Evolutionary conservation across 2,113 vertebrate species (phyloP), one percentile per base, ranked within the genome.

Genomic region (Reinhardtius hippoglossoides): DNA sequence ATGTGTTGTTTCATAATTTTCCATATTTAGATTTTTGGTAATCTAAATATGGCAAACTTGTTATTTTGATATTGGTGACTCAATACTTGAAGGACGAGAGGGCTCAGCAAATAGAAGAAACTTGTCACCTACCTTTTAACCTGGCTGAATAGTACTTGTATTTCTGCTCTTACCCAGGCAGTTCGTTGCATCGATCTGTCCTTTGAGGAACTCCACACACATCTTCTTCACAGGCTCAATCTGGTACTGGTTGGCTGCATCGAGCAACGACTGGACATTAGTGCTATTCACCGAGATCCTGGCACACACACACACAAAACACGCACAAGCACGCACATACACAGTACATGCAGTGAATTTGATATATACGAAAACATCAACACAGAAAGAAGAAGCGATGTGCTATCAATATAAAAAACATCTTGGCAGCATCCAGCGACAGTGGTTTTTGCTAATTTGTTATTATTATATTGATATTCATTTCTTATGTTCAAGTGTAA

Each of bases 171-270:
- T 95, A 99, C 98, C 97, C 55, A 99, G 94, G 82, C 98, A 99
- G 89, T 99, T 99, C 73, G 98, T 97, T 78, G 97, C 96, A 92
- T 99, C 98, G 71, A 99, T 96, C 94, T 99, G 97, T 82, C 97
- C 97, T 93, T 98, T 99, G 50, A 99, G 94, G 82, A 98, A 98
- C 76, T 99, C 97, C 85, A 98, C 97, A 82, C 98, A 99, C 98
- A 99, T 98, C 93, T 96, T 98, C 94, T 99, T 99, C 81, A 99
- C 98, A n/a, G 97, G 98, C 80, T 99, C 98, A 85, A 99, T 98
- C 80, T 99, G 98, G 84, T 99, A 99, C 69, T 99, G 98, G 92
- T 99, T 98, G 90, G 98, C 98, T 79, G 98, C 97, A 93, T 98
- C 97, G 88, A 99, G 87, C 85, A 99, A 91, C 35, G 98, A 98